Conservation (phyloP, 1,140 invertebrate species). For the Drusus annulatus region DNA sequence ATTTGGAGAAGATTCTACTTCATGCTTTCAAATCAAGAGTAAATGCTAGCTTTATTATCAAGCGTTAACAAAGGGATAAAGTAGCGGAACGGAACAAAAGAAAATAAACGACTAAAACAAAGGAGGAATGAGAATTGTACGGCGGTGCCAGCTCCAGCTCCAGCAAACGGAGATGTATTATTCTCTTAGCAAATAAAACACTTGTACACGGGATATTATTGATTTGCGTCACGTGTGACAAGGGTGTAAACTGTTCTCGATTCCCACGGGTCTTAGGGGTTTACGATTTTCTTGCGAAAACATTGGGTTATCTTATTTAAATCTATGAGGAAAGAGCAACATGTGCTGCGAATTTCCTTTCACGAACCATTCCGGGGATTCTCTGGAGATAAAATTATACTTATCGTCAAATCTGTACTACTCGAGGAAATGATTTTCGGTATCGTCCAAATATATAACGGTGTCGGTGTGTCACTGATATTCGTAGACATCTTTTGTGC, state of each 20-base stretch:
- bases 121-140: conserved; percentile 14
- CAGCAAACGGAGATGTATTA: conserved; percentile 25
- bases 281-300: conserved; percentile 55
- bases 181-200: conserved; percentile 33
- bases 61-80: conserved; percentile 23
- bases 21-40: conserved; percentile 2
- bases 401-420: background rate
- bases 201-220: conserved; percentile 33
- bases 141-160: conserved; percentile 8
- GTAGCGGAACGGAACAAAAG: conserved; percentile 17
- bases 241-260: conserved; percentile 54
- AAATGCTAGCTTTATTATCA: conserved; percentile 19
- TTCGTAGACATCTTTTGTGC: no score
- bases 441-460: no score
- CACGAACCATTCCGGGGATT: background rate
- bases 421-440: no score
- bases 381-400: conserved; percentile 15
- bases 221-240: conserved; percentile 56
- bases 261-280: conserved; percentile 57
- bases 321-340: conserved; percentile 53
- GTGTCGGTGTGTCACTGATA: no score
- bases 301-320: conserved; percentile 58
- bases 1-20: background rate
- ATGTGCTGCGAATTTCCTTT: conserved; percentile 39
- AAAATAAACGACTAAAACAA: conserved; percentile 39